Evolutionary conservation across 2,888 invertebrate species (phyloP).

Genomic region (Lasioglossum morio): DNA sequence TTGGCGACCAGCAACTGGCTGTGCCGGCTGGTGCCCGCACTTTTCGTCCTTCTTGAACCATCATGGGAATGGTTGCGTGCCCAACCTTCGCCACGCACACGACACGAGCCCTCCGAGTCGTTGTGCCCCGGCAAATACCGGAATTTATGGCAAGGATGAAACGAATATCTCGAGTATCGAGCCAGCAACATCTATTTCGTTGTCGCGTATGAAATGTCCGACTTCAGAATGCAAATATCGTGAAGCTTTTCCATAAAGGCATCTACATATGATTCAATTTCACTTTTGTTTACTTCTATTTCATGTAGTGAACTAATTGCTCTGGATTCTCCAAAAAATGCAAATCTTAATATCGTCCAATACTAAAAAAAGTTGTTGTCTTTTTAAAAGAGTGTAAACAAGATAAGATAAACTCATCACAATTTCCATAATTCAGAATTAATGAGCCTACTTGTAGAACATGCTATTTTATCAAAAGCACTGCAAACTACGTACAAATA

Average conservation of each 20-base stretch:
- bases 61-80: conserved; percentile 63
- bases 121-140: background rate
- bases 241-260: background rate
- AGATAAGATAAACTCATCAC: background rate
- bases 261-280: too few relatives aligned
- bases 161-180: conserved; percentile 8
- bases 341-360: too few relatives aligned
- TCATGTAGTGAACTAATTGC: too few relatives aligned
- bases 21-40: conserved; percentile 76
- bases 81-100: conserved; percentile 41
- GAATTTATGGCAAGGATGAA: background rate
- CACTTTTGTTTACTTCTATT: too few relatives aligned
- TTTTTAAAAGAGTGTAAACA: background rate
- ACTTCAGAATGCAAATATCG: background rate
- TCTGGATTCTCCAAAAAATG: too few relatives aligned
- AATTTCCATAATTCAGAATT: background rate
- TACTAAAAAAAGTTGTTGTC: too few relatives aligned
- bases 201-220: background rate
- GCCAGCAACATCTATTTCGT: background rate
- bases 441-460: background rate
- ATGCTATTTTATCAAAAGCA: background rate
- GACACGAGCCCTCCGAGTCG: conserved; percentile 3
- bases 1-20: conserved; percentile 60
- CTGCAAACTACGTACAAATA: too few relatives aligned
- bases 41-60: conserved; percentile 59